phyloP scores from a whole-genome alignment of 2,113 vertebrate genomes.

The Dascyllus trimaculatus region DNA sequence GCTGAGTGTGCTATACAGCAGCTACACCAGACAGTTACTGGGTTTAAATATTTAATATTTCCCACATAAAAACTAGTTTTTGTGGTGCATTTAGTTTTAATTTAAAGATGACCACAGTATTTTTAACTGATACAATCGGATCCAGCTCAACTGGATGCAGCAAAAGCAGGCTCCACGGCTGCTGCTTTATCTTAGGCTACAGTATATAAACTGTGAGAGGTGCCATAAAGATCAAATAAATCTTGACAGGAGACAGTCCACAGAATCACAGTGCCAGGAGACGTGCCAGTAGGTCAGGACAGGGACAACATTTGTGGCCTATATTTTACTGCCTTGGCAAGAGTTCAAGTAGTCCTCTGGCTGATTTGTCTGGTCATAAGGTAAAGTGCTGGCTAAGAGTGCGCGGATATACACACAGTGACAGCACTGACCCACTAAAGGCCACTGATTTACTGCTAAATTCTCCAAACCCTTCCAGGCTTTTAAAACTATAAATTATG shows the following conservation, averaged over 20 bases:
- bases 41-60: background rate
- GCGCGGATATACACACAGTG: conserved; percentile 48
- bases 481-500: conserved; percentile 64
- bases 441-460: conserved; percentile 51
- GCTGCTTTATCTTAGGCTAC: conserved; percentile 61
- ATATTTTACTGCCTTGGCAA: conserved; percentile 74
- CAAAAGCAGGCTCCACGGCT: conserved; percentile 25
- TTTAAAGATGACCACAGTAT: background rate
- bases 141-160: background rate
- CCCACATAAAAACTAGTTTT: background rate
- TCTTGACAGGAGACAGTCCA: conserved; percentile 61
- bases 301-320: conserved; percentile 73
- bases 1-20: background rate
- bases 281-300: conserved; percentile 70
- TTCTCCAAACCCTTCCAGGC: conserved; percentile 53
- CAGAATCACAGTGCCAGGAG: conserved; percentile 71
- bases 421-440: conserved; percentile 57
- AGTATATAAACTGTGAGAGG: conserved; percentile 65
- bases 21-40: background rate
- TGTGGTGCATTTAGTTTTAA: background rate
- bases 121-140: background rate
- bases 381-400: conserved; percentile 57
- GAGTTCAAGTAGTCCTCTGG: conserved; percentile 55
- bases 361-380: conserved; percentile 60
- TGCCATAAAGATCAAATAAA: conserved; percentile 79